These are phyloP conservation scores for Mus musculus DNA, from an alignment of 2,113 vertebrate species.

Conservation along the genomic window DNA sequence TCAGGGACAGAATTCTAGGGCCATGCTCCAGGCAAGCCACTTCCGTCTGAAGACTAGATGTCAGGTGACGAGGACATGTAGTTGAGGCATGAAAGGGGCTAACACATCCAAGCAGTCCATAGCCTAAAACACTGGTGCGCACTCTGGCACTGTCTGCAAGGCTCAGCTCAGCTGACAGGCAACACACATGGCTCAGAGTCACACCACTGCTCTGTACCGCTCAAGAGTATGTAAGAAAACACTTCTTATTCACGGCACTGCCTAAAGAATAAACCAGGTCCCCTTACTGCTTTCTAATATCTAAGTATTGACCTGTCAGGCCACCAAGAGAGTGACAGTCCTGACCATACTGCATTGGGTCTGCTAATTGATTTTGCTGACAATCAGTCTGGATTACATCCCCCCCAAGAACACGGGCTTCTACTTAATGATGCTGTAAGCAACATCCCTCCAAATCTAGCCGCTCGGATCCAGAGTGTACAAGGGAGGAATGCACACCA, in stretches of 20 bases:
- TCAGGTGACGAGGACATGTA: neutral
- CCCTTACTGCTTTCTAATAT: neutral
- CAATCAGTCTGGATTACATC: neutral
- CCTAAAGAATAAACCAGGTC: neutral
- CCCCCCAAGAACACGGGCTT: slow-evolving; percentile 23
- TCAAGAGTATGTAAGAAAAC: neutral
- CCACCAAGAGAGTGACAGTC: neutral
- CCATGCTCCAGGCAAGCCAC: neutral
- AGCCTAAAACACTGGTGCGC: too few relatives aligned
- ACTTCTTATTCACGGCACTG: neutral
- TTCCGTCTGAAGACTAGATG: neutral
- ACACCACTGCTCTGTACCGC: neutral
- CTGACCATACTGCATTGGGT: neutral
- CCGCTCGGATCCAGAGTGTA: neutral
- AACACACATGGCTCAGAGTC: neutral
- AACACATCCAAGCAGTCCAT: neutral
- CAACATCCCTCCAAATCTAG: neutral
- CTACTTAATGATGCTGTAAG: neutral
- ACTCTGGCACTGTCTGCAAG: too few relatives aligned
- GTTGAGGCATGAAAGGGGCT: neutral
- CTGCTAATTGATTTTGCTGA: slow-evolving; percentile 7
- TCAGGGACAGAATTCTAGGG: neutral
- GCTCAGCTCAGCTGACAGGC: neutral
- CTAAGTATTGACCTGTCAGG: neutral
- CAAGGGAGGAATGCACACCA: neutral